Base-by-base conservation (phyloP, 2,113 vertebrate genomes). In the Dromaius novaehollandiae region DNA sequence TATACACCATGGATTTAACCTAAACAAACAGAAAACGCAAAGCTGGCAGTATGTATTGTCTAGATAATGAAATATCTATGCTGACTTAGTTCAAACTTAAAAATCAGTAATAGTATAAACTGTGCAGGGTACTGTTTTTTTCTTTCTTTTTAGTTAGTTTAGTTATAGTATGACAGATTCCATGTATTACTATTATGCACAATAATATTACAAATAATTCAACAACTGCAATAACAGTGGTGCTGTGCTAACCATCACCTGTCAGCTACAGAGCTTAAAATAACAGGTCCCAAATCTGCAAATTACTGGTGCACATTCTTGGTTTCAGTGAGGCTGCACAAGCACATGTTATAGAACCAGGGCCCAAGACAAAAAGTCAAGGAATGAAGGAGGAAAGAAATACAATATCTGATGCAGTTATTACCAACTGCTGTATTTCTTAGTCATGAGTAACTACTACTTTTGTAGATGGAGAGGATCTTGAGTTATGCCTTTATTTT, bases 61-160 rank as follows among this genome's bases (percentile, higher is more conserved):
- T 63, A 53, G 5, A 30, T 48, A 90, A 86, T 53, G 28, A 88
- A 81, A 15, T 51, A 81, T 3, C 65, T 51, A 13, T 42, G 24
- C 32, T 42, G 60, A 34, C 66, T 78, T 84, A 55, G 9, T 61
- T 85, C 42, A 82, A 76, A 92, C 48, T 38, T 55, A n/a, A 30
- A 92, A 84, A 56, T 71, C 25, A 2, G 0, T n/a, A 46, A 17
- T 0, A 75, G 11, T 17, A 21, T 36, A 75, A 60, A 58, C 34
- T 58, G 20, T 38, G 69, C 10, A 77, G 14, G 2, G 18, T 71
- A 60, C 15, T 64, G 28, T 1, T 12, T 44, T 74, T 53, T 58
- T 17, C 56, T 30, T 56, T 56, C 55, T 46, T 13, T 28, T 70
- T 53, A 19, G 8, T 74, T 40, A 60, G 51, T 40, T 44, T 60